phyloP scores from a whole-genome alignment of 1,140 invertebrate genomes.

The Lepidostoma basale region DNA sequence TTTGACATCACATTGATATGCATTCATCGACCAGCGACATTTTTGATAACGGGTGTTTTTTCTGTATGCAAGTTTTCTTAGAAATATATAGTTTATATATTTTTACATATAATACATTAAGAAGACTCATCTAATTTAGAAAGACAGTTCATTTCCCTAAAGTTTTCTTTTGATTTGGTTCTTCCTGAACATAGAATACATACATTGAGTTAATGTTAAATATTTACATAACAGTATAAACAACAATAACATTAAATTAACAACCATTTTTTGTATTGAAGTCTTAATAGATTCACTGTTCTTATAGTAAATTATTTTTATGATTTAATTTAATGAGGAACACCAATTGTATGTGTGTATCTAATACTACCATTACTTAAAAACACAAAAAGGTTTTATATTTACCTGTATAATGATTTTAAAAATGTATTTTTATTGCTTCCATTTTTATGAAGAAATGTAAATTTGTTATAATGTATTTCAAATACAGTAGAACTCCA shows the following conservation, averaged over 20 bases:
- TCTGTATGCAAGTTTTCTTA: neutral
- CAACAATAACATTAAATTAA: conserved; percentile 27
- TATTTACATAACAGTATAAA: conserved; percentile 37
- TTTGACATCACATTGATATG: conserved; percentile 46
- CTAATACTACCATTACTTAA: neutral
- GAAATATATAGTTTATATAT: conserved; percentile 1
- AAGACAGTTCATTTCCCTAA: conserved; percentile 31
- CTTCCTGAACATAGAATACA: conserved; percentile 15
- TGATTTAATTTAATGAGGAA: neutral
- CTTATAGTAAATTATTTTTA: neutral
- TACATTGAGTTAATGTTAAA: neutral
- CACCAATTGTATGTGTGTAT: neutral
- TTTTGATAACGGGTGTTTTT: conserved; percentile 11
- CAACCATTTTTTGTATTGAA: conserved; percentile 16
- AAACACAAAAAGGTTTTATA: no score
- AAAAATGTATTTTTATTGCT: no score
- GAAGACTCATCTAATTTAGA: neutral
- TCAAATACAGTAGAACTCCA: no score
- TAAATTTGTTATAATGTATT: no score
- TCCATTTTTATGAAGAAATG: no score
- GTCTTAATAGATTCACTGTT: conserved; percentile 11
- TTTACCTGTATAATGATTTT: no score
- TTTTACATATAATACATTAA: conserved; percentile 33
- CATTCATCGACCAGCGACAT: conserved; percentile 46
- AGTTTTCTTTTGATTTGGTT: conserved; percentile 13